These are phyloP conservation scores for Xiphias gladius DNA, from an alignment of 2,113 vertebrate genomes.

Conservation along the genomic window DNA sequence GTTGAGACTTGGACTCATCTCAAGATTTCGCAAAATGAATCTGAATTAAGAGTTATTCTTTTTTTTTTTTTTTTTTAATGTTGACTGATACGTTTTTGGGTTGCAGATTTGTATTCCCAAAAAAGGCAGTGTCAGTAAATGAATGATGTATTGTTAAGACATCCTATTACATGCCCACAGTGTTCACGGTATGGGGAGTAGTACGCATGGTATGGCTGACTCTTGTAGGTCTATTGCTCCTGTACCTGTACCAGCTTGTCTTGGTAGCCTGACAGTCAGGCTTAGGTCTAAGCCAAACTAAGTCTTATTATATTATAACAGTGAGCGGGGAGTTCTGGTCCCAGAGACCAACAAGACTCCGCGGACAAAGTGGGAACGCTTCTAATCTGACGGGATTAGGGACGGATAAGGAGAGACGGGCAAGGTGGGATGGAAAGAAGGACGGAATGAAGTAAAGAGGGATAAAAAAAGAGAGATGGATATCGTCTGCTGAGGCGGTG, in stretches of 20 bases:
- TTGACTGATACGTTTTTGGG: too few species aligned
- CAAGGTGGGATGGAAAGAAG: conserved; percentile 23
- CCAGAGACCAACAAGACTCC: not conserved
- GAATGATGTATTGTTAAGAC: too few species aligned
- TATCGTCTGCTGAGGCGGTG: conserved; percentile 13
- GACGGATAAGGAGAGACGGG: conserved; percentile 23
- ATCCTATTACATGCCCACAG: too few species aligned
- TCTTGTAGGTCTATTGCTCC: too few species aligned
- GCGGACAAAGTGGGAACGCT: conserved; percentile 36
- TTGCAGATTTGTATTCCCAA: too few species aligned
- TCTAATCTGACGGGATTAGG: conserved; percentile 22
- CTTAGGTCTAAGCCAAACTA: conserved; percentile 20
- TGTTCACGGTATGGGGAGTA: too few species aligned
- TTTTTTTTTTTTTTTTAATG: too few species aligned
- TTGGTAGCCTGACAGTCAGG: not conserved
- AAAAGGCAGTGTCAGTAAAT: too few species aligned
- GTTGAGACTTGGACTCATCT: too few species aligned
- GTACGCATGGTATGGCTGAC: too few species aligned
- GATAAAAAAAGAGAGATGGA: conserved; percentile 18
- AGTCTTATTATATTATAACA: conserved; percentile 40
- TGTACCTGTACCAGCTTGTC: not conserved
- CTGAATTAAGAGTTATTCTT: too few species aligned
- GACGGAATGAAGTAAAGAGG: conserved; percentile 4
- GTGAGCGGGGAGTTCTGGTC: conserved; percentile 14
- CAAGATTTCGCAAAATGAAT: too few species aligned